A percentile compares a stretch with the other conserved stretches of the same genome.
phyloP scores from a whole-genome alignment of 2,888 invertebrate species.

The Sphaerolaimus hirsutus region DNA sequence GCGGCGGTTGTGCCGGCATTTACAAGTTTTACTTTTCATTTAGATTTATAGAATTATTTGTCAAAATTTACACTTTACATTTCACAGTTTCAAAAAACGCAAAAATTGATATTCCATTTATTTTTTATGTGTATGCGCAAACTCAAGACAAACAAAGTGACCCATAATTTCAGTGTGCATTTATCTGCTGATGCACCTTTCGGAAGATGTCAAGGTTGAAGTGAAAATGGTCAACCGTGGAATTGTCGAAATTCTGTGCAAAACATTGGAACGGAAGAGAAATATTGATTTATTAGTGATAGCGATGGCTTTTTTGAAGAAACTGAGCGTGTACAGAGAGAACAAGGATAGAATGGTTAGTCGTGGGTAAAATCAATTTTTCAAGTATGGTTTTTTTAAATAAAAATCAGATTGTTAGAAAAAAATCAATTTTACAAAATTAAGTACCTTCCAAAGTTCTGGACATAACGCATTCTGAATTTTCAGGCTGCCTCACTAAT shows the following conservation, averaged over 20 bases:
- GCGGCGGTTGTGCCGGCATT: neutral
- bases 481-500: constrained; percentile 43
- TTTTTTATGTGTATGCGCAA: neutral
- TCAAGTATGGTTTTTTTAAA: neutral
- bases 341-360: constrained; percentile 70
- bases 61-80: no score
- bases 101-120: no score
- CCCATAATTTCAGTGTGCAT: constrained; percentile 44
- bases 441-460: constrained; percentile 47
- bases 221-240: constrained; percentile 60
- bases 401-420: neutral
- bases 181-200: constrained; percentile 73
- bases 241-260: constrained; percentile 59
- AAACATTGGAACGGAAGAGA: constrained; percentile 48
- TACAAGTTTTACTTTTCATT: no score
- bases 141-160: neutral
- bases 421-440: constrained; percentile 7
- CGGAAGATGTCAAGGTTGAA: constrained; percentile 78
- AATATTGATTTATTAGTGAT: constrained; percentile 47
- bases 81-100: no score
- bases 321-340: constrained; percentile 70
- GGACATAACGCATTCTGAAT: constrained; percentile 30
- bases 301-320: constrained; percentile 75
- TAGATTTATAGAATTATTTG: no score
- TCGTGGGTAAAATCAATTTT: neutral